Evolutionary conservation across 2,797 vertebrate genomes (phyloP), one percentile per base, ranked within the genome.

Genomic region (Rhodeus uyekii): DNA sequence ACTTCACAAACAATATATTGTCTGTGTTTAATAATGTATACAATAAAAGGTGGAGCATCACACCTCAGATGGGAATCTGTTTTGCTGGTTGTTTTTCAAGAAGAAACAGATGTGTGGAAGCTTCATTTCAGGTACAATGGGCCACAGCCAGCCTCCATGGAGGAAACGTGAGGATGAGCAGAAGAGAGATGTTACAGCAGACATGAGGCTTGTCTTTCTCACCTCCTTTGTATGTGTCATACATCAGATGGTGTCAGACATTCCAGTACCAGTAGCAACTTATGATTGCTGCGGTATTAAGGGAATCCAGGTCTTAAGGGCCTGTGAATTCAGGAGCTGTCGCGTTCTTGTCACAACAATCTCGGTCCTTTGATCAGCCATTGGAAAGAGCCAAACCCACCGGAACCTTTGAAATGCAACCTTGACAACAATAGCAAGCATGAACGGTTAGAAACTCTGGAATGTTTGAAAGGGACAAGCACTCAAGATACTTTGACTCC

Each of bases 311-410:
- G 44, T 34, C 78, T 80, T 75, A 50, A 55, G 61, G 64, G 76
- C 53, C 29, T 78, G 50, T 80, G 78, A n/a, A 84, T 81, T 27
- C 65, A 44, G 38, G 29, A 73, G 73, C 27, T 74, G 50, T 84
- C 71, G 22, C 63, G 5, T 55, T 27, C 83, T 55, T 53, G 44
- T 74, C 74, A 77, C 65, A 76, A 76, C 78, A 77, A 53, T 27
- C 34, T 34, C 13, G 32, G 2, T 61, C 34, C 44, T 86, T 84
- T 86, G 85, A 86, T 86, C 85, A 86, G 82, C 32, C 74, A 68
- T 75, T 79, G 46, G 76, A 64, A 82, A 61, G 69, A 46, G 36
- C 34, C 82, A 76, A 72, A 55, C 48, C 73, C 34, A 50, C 46
- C 22, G 46, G 73, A 83, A 74, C 55, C 46, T 87, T 83, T 82